Conservation (phyloP, 2,888 invertebrate genomes). For the Rhaphigaster nebulosa region DNA sequence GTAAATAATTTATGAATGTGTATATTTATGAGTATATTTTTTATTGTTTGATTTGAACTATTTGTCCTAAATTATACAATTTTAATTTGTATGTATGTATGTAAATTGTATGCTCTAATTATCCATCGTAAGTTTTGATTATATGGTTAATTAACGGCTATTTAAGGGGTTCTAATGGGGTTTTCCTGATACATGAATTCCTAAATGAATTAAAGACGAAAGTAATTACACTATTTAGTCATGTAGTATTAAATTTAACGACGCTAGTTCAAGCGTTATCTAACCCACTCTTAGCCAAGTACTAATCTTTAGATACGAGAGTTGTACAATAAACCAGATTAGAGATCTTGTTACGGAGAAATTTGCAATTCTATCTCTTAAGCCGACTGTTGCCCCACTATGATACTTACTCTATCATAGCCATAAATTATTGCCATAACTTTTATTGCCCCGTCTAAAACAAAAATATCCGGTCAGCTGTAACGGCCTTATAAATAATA, state of each 20-base stretch:
- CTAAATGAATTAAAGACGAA: not conserved
- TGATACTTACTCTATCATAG: not conserved
- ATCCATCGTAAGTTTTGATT: too few species aligned
- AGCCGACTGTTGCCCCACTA: not conserved
- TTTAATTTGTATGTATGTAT: too few species aligned
- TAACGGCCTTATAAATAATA: not conserved
- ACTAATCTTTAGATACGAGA: not conserved
- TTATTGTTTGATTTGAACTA: too few species aligned
- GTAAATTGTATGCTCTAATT: too few species aligned
- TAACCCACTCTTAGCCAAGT: not conserved
- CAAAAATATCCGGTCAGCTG: not conserved
- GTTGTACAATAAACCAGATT: constrained; percentile 7
- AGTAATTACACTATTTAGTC: not conserved
- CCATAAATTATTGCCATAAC: not conserved
- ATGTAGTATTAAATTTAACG: constrained; percentile 20
- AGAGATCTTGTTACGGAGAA: not conserved
- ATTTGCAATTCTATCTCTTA: constrained; percentile 1
- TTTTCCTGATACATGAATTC: too few species aligned
- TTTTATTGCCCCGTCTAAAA: not conserved
- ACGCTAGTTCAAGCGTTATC: not conserved
- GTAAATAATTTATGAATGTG: too few species aligned
- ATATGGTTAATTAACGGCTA: too few species aligned
- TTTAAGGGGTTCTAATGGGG: too few species aligned
- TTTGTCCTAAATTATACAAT: too few species aligned
- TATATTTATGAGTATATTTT: too few species aligned